Evolutionary conservation across 2,797 vertebrate species (phyloP), one percentile per base, ranked within the genome.

Genomic region (Caiman crocodilus): DNA sequence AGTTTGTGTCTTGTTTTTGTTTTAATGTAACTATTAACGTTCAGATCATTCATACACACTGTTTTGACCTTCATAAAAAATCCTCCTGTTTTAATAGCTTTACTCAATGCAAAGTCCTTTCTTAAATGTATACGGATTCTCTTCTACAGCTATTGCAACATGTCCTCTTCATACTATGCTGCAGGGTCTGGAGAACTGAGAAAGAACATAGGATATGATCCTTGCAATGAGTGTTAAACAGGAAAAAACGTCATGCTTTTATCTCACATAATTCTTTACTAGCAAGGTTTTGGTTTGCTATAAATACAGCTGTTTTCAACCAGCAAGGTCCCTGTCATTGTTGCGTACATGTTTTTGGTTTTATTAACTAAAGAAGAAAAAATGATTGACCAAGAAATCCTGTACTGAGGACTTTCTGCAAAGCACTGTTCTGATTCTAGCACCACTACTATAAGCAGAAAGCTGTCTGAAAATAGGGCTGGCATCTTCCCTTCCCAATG

Each of bases 391-490:
- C 0, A 23, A 84, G 82, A 5, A 89, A 92, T 78, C 60, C 85
- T 5, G 0, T 55, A 61, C 18, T 79, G 25, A 80, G 76, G 76
- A 65, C 84, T 89, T 79, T 94, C 82, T 79, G 88, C 90, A 84
- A 76, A 86, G 88, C 82, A 60, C 80, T 92, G 73, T 71, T 85
- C 78, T 56, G 94, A 76, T 57, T 88, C 82, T 1, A 84, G 94
- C 87, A 84, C 28, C 58, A 2, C 67, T 80, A 84, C n/a, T 80
- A 94, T 84, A 88, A 91, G 76, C 6, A 28, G 94, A 95, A 79
- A 63, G 92, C 79, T 94, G 87, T 74, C 92, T 91, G 91, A 92
- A 93, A 93, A 94, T 92, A 74, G 32, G 55, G 15, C 56, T 73
- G 94, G 82, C 85, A 81, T 69, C 95, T 77, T 83, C 93, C 89